phyloP scores from a whole-genome alignment of 2,888 invertebrate genomes.

The Volucella bombylans region DNA sequence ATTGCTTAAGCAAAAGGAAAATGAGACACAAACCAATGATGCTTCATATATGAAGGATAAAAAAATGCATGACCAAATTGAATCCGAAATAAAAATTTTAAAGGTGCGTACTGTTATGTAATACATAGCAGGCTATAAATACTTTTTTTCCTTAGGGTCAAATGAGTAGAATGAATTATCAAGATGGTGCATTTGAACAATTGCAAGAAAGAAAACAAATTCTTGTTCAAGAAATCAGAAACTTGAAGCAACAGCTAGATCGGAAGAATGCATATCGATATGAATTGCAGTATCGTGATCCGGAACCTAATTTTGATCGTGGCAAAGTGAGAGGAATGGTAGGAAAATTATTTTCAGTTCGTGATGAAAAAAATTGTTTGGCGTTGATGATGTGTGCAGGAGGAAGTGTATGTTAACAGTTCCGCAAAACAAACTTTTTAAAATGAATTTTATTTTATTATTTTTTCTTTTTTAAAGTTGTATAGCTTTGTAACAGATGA shows the following conservation, averaged over 20 bases:
- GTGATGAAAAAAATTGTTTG: constrained; percentile 87
- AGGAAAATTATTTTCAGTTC: constrained; percentile 89
- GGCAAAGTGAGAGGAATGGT: constrained; percentile 89
- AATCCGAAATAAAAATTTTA: constrained; percentile 84
- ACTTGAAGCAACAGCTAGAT: constrained; percentile 81
- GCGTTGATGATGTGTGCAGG: constrained; percentile 95
- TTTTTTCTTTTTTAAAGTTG: constrained; percentile 84
- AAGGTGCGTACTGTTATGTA: constrained; percentile 81
- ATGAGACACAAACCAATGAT: constrained; percentile 87
- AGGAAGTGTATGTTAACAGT: constrained; percentile 86
- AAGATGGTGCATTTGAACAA: constrained; percentile 85
- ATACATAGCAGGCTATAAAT: neutral
- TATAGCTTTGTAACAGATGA: constrained; percentile 95
- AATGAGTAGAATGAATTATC: constrained; percentile 84
- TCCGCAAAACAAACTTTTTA: neutral
- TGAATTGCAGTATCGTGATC: constrained; percentile 89
- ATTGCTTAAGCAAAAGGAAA: constrained; percentile 86
- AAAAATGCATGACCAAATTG: constrained; percentile 84
- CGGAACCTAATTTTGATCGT: constrained; percentile 88
- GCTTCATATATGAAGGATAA: constrained; percentile 87
- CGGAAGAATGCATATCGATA: constrained; percentile 79
- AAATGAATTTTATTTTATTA: neutral
- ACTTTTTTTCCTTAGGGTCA: constrained; percentile 81
- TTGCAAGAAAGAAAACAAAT: constrained; percentile 83
- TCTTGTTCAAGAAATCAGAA: constrained; percentile 84